Evolutionary conservation across 2,113 vertebrate genomes (phyloP).

Genomic region (Eulemur rufifrons): DNA sequence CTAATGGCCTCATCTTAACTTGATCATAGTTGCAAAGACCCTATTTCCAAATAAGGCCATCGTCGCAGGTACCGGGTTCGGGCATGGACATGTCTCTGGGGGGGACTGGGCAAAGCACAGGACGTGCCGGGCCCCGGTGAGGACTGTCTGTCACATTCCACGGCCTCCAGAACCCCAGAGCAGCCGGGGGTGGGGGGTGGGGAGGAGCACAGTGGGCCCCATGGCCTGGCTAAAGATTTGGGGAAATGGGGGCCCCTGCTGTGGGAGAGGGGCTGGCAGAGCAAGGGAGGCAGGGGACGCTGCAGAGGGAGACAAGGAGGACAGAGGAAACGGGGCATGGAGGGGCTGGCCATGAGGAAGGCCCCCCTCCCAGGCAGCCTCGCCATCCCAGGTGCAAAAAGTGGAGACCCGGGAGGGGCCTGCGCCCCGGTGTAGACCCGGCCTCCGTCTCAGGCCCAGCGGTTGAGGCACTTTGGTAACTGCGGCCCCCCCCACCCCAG

Average conservation of each 20-base stretch:
- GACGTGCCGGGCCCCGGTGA: rapidly evolving
- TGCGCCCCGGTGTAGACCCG: background rate
- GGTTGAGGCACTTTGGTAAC: too few relatives aligned
- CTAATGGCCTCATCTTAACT: background rate
- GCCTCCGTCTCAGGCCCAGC: background rate
- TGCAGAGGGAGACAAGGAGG: too few relatives aligned
- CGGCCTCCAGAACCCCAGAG: background rate
- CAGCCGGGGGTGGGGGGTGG: background rate
- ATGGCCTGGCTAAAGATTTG: background rate
- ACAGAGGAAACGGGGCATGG: too few relatives aligned
- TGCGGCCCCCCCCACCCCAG: background rate
- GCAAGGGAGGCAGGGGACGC: too few relatives aligned
- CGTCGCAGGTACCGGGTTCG: background rate
- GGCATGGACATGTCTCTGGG: background rate
- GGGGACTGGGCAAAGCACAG: background rate
- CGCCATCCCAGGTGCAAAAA: background rate
- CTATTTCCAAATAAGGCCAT: background rate
- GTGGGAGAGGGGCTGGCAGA: background rate
- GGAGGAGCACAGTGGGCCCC: background rate
- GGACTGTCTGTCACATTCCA: rapidly evolving
- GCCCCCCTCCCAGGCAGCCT: background rate
- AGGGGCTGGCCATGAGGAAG: too few relatives aligned
- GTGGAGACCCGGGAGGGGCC: background rate
- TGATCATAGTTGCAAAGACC: background rate
- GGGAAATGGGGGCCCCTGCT: background rate